Percentiles rank a stretch among this genome's conserved stretches.
phyloP scores from a whole-genome alignment of 2,888 invertebrate genomes.

The Ceramica pisi region DNA sequence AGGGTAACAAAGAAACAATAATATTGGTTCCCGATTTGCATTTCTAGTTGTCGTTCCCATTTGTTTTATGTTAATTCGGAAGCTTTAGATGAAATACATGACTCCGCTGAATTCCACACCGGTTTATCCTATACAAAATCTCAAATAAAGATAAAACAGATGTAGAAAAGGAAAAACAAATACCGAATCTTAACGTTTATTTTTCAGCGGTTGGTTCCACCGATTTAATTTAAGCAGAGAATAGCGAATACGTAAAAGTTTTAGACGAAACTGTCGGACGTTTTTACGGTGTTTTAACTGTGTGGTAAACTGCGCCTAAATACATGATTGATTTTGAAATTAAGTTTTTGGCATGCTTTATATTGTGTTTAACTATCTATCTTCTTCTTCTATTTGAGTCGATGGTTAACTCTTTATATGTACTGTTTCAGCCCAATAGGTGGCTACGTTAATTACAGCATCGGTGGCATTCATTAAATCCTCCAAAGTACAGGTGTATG shows the following conservation, averaged over 20 bases:
- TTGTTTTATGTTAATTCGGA: neutral
- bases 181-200: conserved; percentile 29
- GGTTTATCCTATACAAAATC: conserved; percentile 12
- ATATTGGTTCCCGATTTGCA: conserved; percentile 1
- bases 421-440: too few relatives aligned
- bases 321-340: too few relatives aligned
- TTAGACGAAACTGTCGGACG: neutral
- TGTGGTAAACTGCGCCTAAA: neutral
- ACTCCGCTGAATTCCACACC: conserved; percentile 5
- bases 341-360: too few relatives aligned
- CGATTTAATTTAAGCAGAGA: conserved; percentile 34
- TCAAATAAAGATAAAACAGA: conserved; percentile 19
- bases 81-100: conserved; percentile 4
- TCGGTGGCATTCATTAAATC: too few relatives aligned
- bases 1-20: conserved; percentile 3
- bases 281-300: conserved; percentile 2
- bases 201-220: conserved; percentile 26
- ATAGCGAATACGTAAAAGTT: conserved; percentile 17
- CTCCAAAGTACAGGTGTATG: too few relatives aligned
- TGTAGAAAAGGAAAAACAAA: conserved; percentile 14
- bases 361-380: too few relatives aligned
- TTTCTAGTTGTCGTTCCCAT: neutral
- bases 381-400: too few relatives aligned
- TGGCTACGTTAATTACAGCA: too few relatives aligned
- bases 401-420: too few relatives aligned